Base-by-base conservation (phyloP, 30 jellyfish, hydroid and myxozoan genomes). In the Hydra vulgaris region DNA sequence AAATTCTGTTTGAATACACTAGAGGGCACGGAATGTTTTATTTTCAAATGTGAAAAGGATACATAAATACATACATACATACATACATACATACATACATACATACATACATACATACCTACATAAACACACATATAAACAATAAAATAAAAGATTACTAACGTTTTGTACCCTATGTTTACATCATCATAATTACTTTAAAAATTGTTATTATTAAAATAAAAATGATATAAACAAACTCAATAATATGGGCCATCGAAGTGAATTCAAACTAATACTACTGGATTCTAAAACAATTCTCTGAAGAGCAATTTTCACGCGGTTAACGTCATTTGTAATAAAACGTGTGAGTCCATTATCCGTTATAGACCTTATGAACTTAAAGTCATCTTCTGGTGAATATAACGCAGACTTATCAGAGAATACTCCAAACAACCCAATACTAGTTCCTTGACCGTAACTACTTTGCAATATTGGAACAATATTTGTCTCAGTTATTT, bases 281-380 rank as follows among this genome's bases (percentile, higher is more conserved):
- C 61, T 40, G 8, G 61, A 40, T 3, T 40, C 61, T 40, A 12
- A 40, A 40, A 40, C 61, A 40, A 40, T 40, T 40, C 61, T 40
- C 12, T 40, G 5, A 40, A 78, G 53, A 23, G 85, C 85, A 21
- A 20, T 19, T 61, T 78, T 78, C 80, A 78, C 80, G 18, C 85
- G 79, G 55, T 78, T 78, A 8, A 78, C 85, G 53, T 78, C 85
- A 52, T 66, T 23, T 18, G 85, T 52, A 3, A 78, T 61, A 23
- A 78, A 53, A 25, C 85, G 85, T 7, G 15, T 21, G 1, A 78
- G 54, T 12, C 85, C 80, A 52, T 27, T 52, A n/a, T 78, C 55
- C 23, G 23, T 21, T 17, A 23, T 23, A 15, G 79, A 18, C 18
- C 25, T 54, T 18, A 78, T 53, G n/a, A 27, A 78, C 21, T 18